phyloP scores from a whole-genome alignment of 1,140 invertebrate genomes.

The Telenomus remus region DNA sequence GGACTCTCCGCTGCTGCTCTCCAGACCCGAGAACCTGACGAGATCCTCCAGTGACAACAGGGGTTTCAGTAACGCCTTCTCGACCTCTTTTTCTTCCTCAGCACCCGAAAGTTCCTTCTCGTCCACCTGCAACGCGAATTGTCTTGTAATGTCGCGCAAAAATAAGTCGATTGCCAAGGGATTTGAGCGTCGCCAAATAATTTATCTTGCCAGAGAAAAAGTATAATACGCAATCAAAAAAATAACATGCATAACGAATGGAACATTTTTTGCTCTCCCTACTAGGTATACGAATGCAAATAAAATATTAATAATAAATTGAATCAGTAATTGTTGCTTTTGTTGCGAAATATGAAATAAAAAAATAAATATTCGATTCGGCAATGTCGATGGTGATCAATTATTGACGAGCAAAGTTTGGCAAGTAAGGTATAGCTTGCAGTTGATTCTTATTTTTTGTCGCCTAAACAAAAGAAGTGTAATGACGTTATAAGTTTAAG shows the following conservation, averaged over 20 bases:
- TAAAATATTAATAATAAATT: neutral
- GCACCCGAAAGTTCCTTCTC: conserved; percentile 80
- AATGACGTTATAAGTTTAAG: conserved; percentile 33
- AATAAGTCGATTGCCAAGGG: conserved; percentile 31
- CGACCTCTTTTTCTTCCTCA: conserved; percentile 81
- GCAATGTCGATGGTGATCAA: conserved; percentile 13
- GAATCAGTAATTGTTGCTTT: neutral
- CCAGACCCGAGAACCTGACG: conserved; percentile 77
- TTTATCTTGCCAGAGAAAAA: conserved; percentile 10
- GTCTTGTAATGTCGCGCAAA: conserved; percentile 43
- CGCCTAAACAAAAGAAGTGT: conserved; percentile 36
- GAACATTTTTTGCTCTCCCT: neutral
- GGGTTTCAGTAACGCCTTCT: conserved; percentile 78
- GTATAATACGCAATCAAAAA: conserved; percentile 17
- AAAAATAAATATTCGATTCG: neutral
- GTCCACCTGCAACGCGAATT: conserved; percentile 72
- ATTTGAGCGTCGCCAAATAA: conserved; percentile 31
- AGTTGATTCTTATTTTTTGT: conserved; percentile 47
- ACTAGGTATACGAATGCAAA: neutral
- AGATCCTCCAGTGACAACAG: conserved; percentile 79
- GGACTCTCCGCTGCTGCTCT: conserved; percentile 76
- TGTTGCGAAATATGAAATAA: neutral
- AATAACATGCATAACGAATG: conserved; percentile 10
- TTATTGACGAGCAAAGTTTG: conserved; percentile 31
- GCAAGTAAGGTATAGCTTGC: conserved; percentile 13